These are phyloP conservation scores for Prinia subflava DNA, from an alignment of 2,113 vertebrate genomes.

Conservation along the genomic window DNA sequence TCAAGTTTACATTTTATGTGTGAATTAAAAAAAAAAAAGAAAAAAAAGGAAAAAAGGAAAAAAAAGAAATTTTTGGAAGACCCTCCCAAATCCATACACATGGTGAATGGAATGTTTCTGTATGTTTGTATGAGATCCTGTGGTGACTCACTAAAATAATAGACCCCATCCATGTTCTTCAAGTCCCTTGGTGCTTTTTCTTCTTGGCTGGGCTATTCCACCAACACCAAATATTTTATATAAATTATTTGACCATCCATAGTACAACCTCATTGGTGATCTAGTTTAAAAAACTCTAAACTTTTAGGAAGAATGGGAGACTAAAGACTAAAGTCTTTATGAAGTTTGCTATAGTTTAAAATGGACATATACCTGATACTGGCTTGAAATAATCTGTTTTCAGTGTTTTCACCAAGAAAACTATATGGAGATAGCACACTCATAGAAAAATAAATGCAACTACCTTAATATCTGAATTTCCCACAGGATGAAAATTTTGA, in stretches of 20 bases:
- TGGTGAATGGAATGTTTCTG: not conserved
- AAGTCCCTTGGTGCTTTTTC: not conserved
- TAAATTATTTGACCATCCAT: not conserved
- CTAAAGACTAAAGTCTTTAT: not conserved
- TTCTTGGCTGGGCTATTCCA: not conserved
- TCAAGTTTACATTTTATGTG: not conserved
- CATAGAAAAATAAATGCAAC: not conserved
- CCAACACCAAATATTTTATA: not conserved
- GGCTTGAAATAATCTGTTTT: not conserved
- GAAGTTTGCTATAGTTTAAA: not conserved
- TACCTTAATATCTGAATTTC: not conserved
- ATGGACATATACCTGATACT: not conserved
- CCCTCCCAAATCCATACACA: not conserved
- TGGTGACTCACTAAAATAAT: not conserved
- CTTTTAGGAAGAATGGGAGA: not conserved
- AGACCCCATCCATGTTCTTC: not conserved
- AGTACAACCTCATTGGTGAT: not conserved
- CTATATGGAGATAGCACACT: not conserved
- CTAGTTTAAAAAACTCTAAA: not conserved
- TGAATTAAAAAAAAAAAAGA: not conserved
- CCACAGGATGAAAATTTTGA: not conserved
- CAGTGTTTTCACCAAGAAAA: not conserved
- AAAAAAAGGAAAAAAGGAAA: too few species aligned
- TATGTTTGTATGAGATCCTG: not conserved
- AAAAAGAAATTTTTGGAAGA: not conserved